Base-by-base conservation (phyloP, 2,797 vertebrate species). In the Odontamblyopus rebecca region DNA sequence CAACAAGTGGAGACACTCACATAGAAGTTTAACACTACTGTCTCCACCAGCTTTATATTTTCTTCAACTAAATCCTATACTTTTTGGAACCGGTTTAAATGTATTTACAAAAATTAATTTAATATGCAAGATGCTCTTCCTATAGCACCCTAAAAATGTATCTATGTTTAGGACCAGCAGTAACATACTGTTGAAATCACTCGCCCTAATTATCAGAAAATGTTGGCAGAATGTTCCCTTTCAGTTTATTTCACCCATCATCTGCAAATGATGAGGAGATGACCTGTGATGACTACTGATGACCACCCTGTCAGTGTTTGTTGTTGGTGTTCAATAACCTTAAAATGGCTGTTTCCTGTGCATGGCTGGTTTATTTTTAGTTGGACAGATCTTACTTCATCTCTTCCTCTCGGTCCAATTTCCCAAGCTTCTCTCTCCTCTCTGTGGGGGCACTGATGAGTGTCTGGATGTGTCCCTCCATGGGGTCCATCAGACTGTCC, bases 401-500 rank as follows among this genome's bases (percentile, higher is more conserved):
- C 51, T 65, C 67, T 63, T 35, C 30, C 61, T 73, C 23, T 56
- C 62, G n/a, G 67, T 76, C 29, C 70, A 70, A 61, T 72, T 73
- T 76, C 73, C 71, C 63, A 38, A 16, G 19, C 67, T 0, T 2
- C 27, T 60, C 35, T 72, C 72, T 26, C 64, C 60, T 78, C 77
- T 74, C 80, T 66, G 71, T 73, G 71, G 75, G 76, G 71, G 69
- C 61, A 69, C 69, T 72, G 80, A 79, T 78, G 76, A 82, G 84
- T 68, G 69, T 82, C 80, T 38, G 72, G 76, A 74, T 76, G 81
- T 84, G 70, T 83, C 73, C 68, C 85, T 76, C 71, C 78, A 73
- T 65, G 79, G 65, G 67, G 71, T 67, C 67, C 62, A 75, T 81
- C 70, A 76, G 68, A 69, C 27, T 72, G 59, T 68, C 67, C 80